Conservation (phyloP, 2,797 vertebrate species). For the Kryptolebias ocellatus region DNA sequence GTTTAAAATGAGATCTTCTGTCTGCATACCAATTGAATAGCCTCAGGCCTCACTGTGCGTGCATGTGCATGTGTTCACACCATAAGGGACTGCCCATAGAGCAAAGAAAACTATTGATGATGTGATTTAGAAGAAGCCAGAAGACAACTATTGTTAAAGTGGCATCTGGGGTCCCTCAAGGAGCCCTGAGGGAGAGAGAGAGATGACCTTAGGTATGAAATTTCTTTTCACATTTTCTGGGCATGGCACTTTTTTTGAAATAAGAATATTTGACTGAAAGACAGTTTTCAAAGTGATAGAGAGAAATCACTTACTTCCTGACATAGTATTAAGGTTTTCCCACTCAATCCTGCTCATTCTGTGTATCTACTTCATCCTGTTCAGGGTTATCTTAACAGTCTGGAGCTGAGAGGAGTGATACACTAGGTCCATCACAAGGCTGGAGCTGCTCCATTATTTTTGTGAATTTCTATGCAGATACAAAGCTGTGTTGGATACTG, state of each 20-base stretch:
- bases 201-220: conserved; percentile 14
- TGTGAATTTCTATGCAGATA: too few relatives aligned
- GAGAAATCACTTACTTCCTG: neutral
- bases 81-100: conserved; percentile 42
- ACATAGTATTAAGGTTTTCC: neutral
- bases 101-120: conserved; percentile 58
- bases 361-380: too few relatives aligned
- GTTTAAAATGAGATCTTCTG: conserved; percentile 52
- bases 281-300: too few relatives aligned
- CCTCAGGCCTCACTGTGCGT: conserved; percentile 45
- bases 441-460: too few relatives aligned
- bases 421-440: too few relatives aligned
- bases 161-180: conserved; percentile 41
- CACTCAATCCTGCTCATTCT: too few relatives aligned
- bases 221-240: conserved; percentile 15
- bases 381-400: too few relatives aligned
- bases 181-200: conserved; percentile 37
- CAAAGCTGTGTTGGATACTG: too few relatives aligned
- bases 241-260: neutral
- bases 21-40: conserved; percentile 67
- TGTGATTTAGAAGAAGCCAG: conserved; percentile 52
- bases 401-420: too few relatives aligned
- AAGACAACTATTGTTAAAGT: conserved; percentile 53
- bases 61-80: conserved; percentile 35
- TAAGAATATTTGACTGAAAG: neutral